Evolutionary conservation across 2,113 vertebrate genomes (phyloP).

Genomic region (Trichechus manatus): DNA sequence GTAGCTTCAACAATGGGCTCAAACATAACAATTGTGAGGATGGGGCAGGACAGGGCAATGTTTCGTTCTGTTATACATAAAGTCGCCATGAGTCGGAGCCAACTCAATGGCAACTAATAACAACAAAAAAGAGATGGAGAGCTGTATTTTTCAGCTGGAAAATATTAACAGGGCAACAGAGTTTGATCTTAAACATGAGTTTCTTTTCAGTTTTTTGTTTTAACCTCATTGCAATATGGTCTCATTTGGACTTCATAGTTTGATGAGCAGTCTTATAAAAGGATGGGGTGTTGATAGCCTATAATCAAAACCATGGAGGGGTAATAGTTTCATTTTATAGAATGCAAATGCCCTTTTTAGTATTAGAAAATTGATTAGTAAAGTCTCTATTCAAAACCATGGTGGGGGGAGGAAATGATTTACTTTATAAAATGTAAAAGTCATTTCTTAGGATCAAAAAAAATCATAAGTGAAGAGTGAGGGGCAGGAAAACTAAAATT

Average conservation of each 20-base stretch:
- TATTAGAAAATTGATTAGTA: constrained; percentile 38
- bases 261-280: background rate
- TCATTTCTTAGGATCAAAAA: constrained; percentile 2
- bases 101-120: background rate
- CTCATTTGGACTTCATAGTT: constrained; percentile 36
- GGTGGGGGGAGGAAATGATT: background rate
- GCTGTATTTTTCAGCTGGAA: background rate
- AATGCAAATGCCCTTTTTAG: constrained; percentile 2
- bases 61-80: background rate
- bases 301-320: background rate
- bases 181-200: constrained; percentile 43
- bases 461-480: background rate
- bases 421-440: constrained; percentile 27
- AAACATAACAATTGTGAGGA: background rate
- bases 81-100: background rate
- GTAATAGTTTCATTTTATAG: constrained; percentile 21
- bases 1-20: background rate
- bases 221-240: background rate
- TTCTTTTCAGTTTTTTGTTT: background rate
- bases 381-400: background rate
- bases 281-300: background rate
- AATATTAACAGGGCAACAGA: constrained; percentile 41
- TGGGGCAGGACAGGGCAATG: background rate
- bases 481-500: constrained; percentile 17
- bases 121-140: background rate